Evolutionary conservation across 2,888 invertebrate species (phyloP).

Genomic region (Caenorhabditis imperialis): DNA sequence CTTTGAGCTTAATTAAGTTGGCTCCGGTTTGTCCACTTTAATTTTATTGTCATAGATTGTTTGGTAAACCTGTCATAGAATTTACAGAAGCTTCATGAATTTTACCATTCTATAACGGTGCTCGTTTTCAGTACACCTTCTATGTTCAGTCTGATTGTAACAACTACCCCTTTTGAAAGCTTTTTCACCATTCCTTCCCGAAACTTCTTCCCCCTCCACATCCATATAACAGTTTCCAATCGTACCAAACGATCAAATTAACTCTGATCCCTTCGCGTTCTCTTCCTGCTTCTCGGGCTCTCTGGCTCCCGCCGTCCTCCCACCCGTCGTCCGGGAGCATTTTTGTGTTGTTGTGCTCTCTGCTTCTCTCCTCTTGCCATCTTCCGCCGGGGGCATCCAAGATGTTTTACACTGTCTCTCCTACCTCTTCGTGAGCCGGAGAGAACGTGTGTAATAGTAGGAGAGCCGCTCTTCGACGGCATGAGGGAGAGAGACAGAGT

Average conservation of each 20-base stretch:
- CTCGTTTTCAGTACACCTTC: too few species aligned
- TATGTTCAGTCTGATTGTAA: too few species aligned
- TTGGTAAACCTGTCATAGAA: too few species aligned
- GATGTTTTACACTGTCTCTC: conserved; percentile 45
- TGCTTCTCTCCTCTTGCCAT: conserved; percentile 15
- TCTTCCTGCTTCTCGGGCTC: conserved; percentile 8
- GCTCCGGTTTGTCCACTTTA: too few species aligned
- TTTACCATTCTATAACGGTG: too few species aligned
- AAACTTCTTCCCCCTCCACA: conserved; percentile 11
- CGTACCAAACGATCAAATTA: too few species aligned
- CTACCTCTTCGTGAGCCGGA: conserved; percentile 28
- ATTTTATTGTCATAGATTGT: too few species aligned
- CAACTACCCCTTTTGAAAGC: too few species aligned
- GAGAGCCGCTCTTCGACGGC: conserved; percentile 43
- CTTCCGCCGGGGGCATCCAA: conserved; percentile 30
- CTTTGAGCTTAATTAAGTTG: too few species aligned
- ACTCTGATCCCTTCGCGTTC: conserved; percentile 10
- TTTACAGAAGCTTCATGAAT: too few species aligned
- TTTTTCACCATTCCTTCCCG: not conserved
- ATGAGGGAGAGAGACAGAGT: conserved; percentile 16
- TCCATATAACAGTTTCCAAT: too few species aligned
- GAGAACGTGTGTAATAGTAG: conserved; percentile 55
- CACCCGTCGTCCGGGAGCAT: too few species aligned
- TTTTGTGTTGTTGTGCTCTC: conserved; percentile 46
- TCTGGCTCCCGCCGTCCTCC: conserved; percentile 5